These are phyloP conservation scores for Helicolenus hilgendorfi DNA, from an alignment of 2,797 vertebrate species.

Conservation along the genomic window DNA sequence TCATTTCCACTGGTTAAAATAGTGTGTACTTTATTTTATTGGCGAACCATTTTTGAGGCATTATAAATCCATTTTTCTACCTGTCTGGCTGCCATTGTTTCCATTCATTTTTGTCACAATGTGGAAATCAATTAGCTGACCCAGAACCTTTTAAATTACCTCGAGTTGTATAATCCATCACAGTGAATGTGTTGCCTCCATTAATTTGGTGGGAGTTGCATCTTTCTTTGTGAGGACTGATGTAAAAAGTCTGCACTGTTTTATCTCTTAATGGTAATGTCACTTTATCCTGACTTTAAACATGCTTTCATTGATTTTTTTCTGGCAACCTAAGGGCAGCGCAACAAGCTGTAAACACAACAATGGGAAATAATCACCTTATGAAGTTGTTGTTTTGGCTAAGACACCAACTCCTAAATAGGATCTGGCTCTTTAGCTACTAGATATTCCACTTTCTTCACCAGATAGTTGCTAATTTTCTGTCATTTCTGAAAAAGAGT, in stretches of 20 bases:
- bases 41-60: neutral
- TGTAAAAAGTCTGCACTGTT: neutral
- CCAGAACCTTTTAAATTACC: neutral
- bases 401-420: neutral
- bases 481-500: neutral
- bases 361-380: neutral
- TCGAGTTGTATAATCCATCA: neutral
- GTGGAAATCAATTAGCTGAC: neutral
- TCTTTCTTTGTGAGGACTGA: neutral
- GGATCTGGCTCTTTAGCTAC: neutral
- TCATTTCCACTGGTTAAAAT: neutral
- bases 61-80: neutral
- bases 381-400: neutral
- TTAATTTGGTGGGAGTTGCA: neutral
- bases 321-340: accelerated
- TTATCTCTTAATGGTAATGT: neutral
- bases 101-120: neutral
- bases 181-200: neutral
- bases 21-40: neutral
- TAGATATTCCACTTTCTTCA: neutral
- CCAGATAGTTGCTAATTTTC: neutral
- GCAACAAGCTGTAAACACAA: neutral
- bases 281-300: neutral
- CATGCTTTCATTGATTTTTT: neutral
- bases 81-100: neutral